phyloP scores from a whole-genome alignment of 2,797 vertebrate genomes.

The Cichlasoma orientale region DNA sequence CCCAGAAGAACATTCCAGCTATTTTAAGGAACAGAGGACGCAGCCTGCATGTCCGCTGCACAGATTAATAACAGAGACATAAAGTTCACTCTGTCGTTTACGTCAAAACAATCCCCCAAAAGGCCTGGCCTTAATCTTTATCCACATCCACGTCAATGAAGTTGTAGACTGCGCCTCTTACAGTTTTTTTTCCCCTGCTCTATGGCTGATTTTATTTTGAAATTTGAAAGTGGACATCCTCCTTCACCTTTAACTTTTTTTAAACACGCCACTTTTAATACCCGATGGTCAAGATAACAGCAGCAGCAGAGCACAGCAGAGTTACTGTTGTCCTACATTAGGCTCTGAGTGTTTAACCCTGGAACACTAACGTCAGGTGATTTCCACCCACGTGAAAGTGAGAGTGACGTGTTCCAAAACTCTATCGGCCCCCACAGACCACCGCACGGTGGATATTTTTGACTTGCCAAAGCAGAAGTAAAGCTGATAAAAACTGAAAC shows the following conservation, averaged over 20 bases:
- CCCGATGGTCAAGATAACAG: conserved; percentile 2
- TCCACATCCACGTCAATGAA: not conserved
- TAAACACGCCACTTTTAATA: not conserved
- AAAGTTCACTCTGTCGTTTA: not conserved
- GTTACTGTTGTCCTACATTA: not conserved
- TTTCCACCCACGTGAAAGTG: too few relatives aligned
- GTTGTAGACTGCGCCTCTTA: not conserved
- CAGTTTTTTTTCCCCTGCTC: accelerated
- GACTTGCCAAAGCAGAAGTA: conserved; percentile 15
- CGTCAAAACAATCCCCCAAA: not conserved
- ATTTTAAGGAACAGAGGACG: conserved; percentile 39
- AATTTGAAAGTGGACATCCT: conserved; percentile 68
- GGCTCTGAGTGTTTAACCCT: not conserved
- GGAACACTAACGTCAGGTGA: too few relatives aligned
- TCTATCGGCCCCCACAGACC: not conserved
- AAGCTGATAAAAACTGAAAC: not conserved
- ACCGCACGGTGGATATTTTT: conserved; percentile 17
- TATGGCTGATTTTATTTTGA: not conserved
- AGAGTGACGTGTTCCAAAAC: too few relatives aligned
- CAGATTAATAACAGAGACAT: conserved; percentile 28
- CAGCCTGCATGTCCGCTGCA: conserved; percentile 30
- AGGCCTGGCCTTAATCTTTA: not conserved
- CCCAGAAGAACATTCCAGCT: conserved; percentile 66
- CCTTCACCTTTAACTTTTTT: conserved; percentile 4
- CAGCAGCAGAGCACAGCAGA: not conserved